These are phyloP conservation scores for Venustaconcha ellipsiformis DNA, from an alignment of 1,140 invertebrate genomes.

Conservation along the genomic window DNA sequence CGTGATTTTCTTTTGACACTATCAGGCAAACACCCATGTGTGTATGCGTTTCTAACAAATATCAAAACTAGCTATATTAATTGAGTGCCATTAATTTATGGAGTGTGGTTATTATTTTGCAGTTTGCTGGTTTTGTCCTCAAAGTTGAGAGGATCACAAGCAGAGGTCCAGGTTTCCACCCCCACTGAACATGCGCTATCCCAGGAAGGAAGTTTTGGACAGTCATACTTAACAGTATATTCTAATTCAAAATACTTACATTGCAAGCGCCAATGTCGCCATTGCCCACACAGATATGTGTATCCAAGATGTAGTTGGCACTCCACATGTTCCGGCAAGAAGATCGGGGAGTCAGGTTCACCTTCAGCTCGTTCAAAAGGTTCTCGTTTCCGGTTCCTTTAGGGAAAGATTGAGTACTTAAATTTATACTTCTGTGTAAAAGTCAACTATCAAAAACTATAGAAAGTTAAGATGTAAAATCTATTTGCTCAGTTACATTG, in stretches of 20 bases:
- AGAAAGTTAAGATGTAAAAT: not conserved
- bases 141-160: too few relatives aligned
- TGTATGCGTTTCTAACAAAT: too few relatives aligned
- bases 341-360: constrained; percentile 41
- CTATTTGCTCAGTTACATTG: not conserved
- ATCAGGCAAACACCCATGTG: too few relatives aligned
- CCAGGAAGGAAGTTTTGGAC: too few relatives aligned
- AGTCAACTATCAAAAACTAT: not conserved
- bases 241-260: constrained; percentile 30
- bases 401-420: not conserved
- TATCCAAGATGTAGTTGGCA: constrained; percentile 46
- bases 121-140: too few relatives aligned
- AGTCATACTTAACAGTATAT: not conserved
- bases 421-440: not conserved
- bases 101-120: too few relatives aligned
- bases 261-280: constrained; percentile 54
- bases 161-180: too few relatives aligned
- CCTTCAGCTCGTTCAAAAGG: constrained; percentile 47
- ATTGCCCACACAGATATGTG: constrained; percentile 55
- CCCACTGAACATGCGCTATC: too few relatives aligned
- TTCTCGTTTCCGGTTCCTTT: constrained; percentile 25
- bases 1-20: too few relatives aligned
- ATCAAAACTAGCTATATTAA: too few relatives aligned
- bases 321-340: constrained; percentile 49
- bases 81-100: too few relatives aligned